Conservation (phyloP, 2,797 vertebrate genomes). For the Hoplostethus mediterraneus region DNA sequence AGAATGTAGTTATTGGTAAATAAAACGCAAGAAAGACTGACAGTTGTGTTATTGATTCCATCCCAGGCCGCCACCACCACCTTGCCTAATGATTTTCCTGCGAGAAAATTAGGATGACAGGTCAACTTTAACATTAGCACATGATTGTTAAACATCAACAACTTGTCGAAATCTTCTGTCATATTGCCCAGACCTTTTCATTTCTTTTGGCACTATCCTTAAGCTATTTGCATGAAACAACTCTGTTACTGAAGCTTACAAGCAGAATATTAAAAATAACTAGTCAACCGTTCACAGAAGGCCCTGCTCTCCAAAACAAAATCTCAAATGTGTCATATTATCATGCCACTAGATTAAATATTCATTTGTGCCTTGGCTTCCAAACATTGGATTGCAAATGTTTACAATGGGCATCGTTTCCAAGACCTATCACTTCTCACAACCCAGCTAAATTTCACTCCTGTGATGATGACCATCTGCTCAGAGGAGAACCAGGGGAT, state of each 20-base stretch:
- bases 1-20: too few species aligned
- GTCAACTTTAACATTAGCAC: not conserved
- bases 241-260: slow-evolving; percentile 17
- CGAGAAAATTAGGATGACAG: not conserved
- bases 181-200: not conserved
- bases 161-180: not conserved
- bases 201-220: not conserved
- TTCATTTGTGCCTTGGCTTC: slow-evolving; percentile 57
- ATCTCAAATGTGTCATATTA: slow-evolving; percentile 51
- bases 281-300: slow-evolving; percentile 19
- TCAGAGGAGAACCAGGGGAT: slow-evolving; percentile 55
- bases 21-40: too few species aligned
- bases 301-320: not conserved
- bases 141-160: not conserved
- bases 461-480: slow-evolving; percentile 80
- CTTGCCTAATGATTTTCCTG: too few species aligned
- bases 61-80: too few species aligned
- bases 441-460: slow-evolving; percentile 66
- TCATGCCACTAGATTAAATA: slow-evolving; percentile 51
- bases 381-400: slow-evolving; percentile 44
- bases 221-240: not conserved
- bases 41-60: too few species aligned
- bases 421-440: slow-evolving; percentile 54
- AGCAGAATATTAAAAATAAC: slow-evolving; percentile 15
- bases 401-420: slow-evolving; percentile 63